These are phyloP conservation scores for Austrolebias charrua DNA, from an alignment of 2,797 vertebrate species.

Conservation along the genomic window DNA sequence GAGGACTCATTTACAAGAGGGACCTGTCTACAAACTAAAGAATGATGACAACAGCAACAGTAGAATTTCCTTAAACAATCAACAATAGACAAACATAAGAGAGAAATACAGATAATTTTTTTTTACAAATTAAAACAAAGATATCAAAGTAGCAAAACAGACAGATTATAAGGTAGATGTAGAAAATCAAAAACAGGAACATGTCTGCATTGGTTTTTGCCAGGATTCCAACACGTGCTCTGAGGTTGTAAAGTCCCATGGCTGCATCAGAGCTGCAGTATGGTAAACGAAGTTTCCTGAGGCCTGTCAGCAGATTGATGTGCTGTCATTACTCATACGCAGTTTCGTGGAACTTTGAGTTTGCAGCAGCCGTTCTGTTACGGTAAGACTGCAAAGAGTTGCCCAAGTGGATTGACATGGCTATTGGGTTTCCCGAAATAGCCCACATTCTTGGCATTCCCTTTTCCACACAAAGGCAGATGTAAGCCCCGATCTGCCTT, in stretches of 20 bases:
- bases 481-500: constrained; percentile 70
- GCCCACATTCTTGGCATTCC: constrained; percentile 77
- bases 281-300: constrained; percentile 36
- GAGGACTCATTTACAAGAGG: no score
- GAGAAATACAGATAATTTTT: no score
- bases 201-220: no score
- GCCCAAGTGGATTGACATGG: constrained; percentile 55
- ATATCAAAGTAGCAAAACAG: no score
- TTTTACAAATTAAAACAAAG: no score
- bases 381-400: constrained; percentile 39
- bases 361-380: constrained; percentile 46
- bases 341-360: constrained; percentile 44
- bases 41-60: no score
- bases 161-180: no score
- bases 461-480: constrained; percentile 73
- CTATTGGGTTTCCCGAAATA: constrained; percentile 70
- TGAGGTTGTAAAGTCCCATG: constrained; percentile 36
- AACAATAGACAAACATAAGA: no score
- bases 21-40: no score
- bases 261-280: constrained; percentile 38
- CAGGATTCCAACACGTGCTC: no score
- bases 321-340: constrained; percentile 48
- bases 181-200: no score
- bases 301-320: constrained; percentile 48
- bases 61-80: no score